Conservation (phyloP, 2,888 invertebrate species). For the Atherix ibis region DNA sequence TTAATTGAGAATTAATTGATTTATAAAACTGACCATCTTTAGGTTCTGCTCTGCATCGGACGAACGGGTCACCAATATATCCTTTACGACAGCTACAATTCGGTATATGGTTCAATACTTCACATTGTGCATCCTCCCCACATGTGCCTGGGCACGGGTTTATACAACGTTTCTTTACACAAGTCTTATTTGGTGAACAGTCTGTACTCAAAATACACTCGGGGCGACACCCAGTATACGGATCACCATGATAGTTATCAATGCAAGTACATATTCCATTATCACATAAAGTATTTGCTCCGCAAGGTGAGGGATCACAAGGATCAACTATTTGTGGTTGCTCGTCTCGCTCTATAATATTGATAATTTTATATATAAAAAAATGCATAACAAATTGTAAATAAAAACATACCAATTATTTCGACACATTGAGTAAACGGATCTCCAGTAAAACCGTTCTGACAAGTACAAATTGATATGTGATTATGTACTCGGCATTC, state of each 20-base stretch:
- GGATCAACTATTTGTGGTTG: slow-evolving; percentile 46
- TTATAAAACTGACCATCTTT: too few relatives aligned
- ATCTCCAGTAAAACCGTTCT: slow-evolving; percentile 46
- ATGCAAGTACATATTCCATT: slow-evolving; percentile 46
- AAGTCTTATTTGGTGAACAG: slow-evolving; percentile 51
- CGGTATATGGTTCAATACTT: slow-evolving; percentile 57
- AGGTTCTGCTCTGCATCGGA: slow-evolving; percentile 37
- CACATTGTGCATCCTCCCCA: slow-evolving; percentile 52
- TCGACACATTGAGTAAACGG: slow-evolving; percentile 44
- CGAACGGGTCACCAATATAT: slow-evolving; percentile 52
- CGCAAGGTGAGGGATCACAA: slow-evolving; percentile 60
- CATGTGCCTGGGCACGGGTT: slow-evolving; percentile 63
- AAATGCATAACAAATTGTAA: slow-evolving; percentile 2
- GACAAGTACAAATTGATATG: slow-evolving; percentile 49
- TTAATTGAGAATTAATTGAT: too few relatives aligned
- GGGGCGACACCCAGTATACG: slow-evolving; percentile 47
- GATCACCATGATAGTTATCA: slow-evolving; percentile 46
- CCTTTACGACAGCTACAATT: slow-evolving; percentile 53
- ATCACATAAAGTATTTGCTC: slow-evolving; percentile 56
- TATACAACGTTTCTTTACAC: slow-evolving; percentile 52
- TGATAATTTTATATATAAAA: slow-evolving; percentile 8
- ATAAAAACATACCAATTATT: slow-evolving; percentile 21
- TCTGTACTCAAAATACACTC: slow-evolving; percentile 61
- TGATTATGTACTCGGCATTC: slow-evolving; percentile 56
- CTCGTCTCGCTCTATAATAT: slow-evolving; percentile 30